Base-by-base conservation (phyloP, 2,888 invertebrate genomes). In the Eristalis tenax region DNA sequence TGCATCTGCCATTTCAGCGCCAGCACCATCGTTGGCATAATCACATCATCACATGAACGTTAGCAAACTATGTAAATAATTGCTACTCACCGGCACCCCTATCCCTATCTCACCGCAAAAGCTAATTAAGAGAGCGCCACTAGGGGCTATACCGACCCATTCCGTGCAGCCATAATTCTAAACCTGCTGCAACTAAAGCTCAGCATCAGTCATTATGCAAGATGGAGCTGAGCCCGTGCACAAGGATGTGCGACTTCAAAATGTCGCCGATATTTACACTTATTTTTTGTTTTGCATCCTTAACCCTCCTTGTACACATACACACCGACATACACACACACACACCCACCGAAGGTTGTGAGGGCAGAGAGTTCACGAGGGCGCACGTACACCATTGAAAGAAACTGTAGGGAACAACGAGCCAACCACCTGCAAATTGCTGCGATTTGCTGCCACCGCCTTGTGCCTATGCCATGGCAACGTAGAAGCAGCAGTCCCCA, bases 181-280 rank as follows among this genome's bases (percentile, higher is more conserved):
- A 73, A 28, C 82, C 71, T 73, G 69, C 65, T 70, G 80, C 79
- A 76, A 35, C 65, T 69, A 74, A 76, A 76, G 66, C 76, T 71
- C 71, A 61, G 56, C 66, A 74, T 15, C 68, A 38, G 63, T 40
- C 69, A 78, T 85, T 69, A 82, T 82, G 73, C 73, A 18, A 26
- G 59, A 59, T 28, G 59, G 6, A 74, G 69, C 73, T 74, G 82
- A 77, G 77, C 76, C 69, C 79, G 69, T 82, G 77, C 85, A 85
- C 73, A 74, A 61, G 77, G 82, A 82, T 85, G 40, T 82, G 82
- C 68, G 70, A 85, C 85, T 85, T 85, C 75, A 82, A 73, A 77
- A 85, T 85, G 77, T 85, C 85, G 77, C 85, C 85, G 85, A 85
- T 85, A 85, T 85, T 82, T 85, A 82, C 82, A 85, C 82, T 77